These are phyloP conservation scores for Anthopleura sola DNA, from an alignment of 64 coral and sea anemone species.

Conservation along the genomic window DNA sequence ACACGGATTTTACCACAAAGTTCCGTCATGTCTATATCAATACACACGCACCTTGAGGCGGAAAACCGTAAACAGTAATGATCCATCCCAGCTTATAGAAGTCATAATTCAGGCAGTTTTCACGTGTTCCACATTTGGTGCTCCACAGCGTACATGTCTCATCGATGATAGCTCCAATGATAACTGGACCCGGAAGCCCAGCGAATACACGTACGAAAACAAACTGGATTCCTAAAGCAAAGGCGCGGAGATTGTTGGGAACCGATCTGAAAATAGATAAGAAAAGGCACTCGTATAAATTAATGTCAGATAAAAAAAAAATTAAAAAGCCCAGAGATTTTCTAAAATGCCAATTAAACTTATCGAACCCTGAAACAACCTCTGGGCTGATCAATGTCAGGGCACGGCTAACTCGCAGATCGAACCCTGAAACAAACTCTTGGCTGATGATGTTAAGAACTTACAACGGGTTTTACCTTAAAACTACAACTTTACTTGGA, in stretches of 20 bases:
- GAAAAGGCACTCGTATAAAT: background rate
- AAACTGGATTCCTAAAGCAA: conserved; percentile 46
- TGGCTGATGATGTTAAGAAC: background rate
- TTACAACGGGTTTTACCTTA: conserved; percentile 11
- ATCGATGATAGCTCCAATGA: conserved; percentile 48
- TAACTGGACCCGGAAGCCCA: conserved; percentile 18
- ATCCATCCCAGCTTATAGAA: conserved; percentile 16
- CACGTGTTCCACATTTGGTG: conserved; percentile 26
- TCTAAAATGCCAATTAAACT: background rate
- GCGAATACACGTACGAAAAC: conserved; percentile 32
- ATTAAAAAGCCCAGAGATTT: no score
- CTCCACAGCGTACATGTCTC: conserved; percentile 37
- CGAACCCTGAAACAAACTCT: no score
- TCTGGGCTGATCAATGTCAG: no score
- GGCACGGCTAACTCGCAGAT: no score
- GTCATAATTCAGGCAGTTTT: conserved; percentile 40
- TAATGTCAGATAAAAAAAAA: background rate
- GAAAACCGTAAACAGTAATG: background rate
- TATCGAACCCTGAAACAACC: no score
- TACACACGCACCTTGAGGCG: conserved; percentile 8
- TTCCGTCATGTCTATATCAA: no score
- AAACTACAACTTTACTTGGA: conserved; percentile 21
- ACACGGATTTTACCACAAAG: no score
- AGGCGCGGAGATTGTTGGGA: conserved; percentile 43
- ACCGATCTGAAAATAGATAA: conserved; percentile 36